Evolutionary conservation across 2,888 invertebrate genomes (phyloP).

Genomic region (Orchestes rusci): DNA sequence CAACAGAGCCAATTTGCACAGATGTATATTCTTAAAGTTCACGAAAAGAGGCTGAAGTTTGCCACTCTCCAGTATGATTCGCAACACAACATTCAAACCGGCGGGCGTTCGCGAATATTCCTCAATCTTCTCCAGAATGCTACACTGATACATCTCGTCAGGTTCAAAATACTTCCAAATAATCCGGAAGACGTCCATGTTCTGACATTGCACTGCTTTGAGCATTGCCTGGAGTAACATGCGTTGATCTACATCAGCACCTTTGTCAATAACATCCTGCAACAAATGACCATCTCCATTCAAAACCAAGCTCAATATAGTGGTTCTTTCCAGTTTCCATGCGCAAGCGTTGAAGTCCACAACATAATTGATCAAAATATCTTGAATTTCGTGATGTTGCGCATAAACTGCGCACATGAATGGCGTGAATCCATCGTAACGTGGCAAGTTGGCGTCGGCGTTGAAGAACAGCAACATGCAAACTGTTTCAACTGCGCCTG

Average conservation of each 20-base stretch:
- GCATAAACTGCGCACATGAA: slow-evolving; percentile 30
- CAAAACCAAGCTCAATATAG: slow-evolving; percentile 28
- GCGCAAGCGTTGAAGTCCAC: slow-evolving; percentile 28
- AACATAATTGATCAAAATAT: slow-evolving; percentile 30
- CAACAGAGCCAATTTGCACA: slow-evolving; percentile 17
- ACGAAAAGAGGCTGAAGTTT: slow-evolving; percentile 27
- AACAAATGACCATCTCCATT: slow-evolving; percentile 26
- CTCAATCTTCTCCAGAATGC: slow-evolving; percentile 13
- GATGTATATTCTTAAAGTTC: slow-evolving; percentile 14
- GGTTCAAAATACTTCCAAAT: not conserved
- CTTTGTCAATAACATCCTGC: slow-evolving; percentile 29
- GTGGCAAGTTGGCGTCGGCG: slow-evolving; percentile 30
- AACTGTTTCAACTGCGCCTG: slow-evolving; percentile 28
- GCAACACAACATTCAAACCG: no score
- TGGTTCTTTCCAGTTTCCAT: slow-evolving; percentile 25
- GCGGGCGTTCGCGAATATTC: no score
- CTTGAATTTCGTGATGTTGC: slow-evolving; percentile 24
- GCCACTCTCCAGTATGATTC: slow-evolving; percentile 28
- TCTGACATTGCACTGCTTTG: not conserved
- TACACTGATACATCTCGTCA: not conserved
- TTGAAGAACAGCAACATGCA: slow-evolving; percentile 33
- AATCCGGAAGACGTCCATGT: not conserved
- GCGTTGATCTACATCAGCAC: slow-evolving; percentile 28
- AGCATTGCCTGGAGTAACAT: not conserved
- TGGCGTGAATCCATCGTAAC: slow-evolving; percentile 28